Evolutionary conservation across 2,113 vertebrate species (phyloP).

Genomic region (Poeciliopsis retropinna): DNA sequence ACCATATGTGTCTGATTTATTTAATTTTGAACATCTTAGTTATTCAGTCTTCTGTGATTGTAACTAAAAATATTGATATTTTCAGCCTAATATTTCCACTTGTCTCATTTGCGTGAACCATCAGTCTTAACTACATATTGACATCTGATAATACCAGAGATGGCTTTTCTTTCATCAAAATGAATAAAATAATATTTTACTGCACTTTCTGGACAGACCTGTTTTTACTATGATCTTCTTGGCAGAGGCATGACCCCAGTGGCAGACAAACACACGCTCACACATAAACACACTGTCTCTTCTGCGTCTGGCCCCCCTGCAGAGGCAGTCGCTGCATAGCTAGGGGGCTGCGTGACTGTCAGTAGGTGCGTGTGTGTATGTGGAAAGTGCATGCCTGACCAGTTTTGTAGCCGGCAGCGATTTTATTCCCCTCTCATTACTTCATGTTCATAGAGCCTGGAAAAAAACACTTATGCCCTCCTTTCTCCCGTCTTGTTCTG

Average conservation of each 20-base stretch:
- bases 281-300: constrained; percentile 26
- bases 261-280: constrained; percentile 4
- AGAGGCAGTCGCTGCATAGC: constrained; percentile 40
- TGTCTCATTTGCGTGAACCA: not conserved
- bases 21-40: not conserved
- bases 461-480: constrained; percentile 61
- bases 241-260: constrained; percentile 25
- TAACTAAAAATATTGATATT: not conserved
- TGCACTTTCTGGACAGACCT: constrained; percentile 28
- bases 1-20: not conserved
- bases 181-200: constrained; percentile 4
- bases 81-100: not conserved
- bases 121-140: not conserved
- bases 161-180: not conserved
- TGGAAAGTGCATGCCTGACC: constrained; percentile 57
- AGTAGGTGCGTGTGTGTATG: constrained; percentile 33
- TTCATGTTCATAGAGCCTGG: constrained; percentile 66
- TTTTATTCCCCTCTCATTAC: constrained; percentile 71
- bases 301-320: constrained; percentile 47
- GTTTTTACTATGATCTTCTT: constrained; percentile 49
- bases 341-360: constrained; percentile 32
- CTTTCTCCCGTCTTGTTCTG: constrained; percentile 35
- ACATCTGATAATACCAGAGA: not conserved
- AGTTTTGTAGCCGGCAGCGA: constrained; percentile 52
- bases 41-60: too few relatives aligned